phyloP scores from a whole-genome alignment of 2,797 vertebrate species.

The Acridotheres tristis region DNA sequence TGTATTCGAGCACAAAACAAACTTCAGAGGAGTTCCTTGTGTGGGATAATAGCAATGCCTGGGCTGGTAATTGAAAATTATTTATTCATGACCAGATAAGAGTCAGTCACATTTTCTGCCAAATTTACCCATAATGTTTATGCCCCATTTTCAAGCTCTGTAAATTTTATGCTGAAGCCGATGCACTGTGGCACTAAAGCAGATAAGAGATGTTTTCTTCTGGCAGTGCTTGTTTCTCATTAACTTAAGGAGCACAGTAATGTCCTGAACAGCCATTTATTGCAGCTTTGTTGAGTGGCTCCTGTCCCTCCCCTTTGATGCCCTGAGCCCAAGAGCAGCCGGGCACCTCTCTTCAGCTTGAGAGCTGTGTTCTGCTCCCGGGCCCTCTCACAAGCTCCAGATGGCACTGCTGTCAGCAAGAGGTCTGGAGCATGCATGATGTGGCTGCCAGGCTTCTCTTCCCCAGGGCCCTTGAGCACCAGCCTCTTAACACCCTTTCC shows the following conservation, averaged over 20 bases:
- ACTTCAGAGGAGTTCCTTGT: conserved; percentile 64
- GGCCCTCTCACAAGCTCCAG: background rate
- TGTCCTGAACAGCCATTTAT: conserved; percentile 61
- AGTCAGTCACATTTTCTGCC: conserved; percentile 79
- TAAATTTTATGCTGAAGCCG: conserved; percentile 78
- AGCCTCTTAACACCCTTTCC: background rate
- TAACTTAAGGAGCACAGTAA: conserved; percentile 69
- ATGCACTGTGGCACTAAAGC: conserved; percentile 69
- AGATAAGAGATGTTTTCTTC: conserved; percentile 72
- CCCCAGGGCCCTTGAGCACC: background rate
- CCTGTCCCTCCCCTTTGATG: conserved; percentile 8
- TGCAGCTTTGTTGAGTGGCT: conserved; percentile 39
- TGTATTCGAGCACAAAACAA: conserved; percentile 33
- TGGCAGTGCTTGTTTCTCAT: conserved; percentile 71
- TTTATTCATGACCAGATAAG: conserved; percentile 79
- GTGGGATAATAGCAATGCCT: conserved; percentile 39
- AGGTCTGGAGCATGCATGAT: background rate
- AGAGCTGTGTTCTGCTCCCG: background rate
- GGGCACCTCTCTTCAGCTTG: background rate
- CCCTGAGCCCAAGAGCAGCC: background rate
- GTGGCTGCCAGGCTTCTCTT: background rate
- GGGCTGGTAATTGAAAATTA: conserved; percentile 77
- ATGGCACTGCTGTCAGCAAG: background rate
- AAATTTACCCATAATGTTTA: conserved; percentile 81
- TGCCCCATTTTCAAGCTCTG: conserved; percentile 79